phyloP scores from a whole-genome alignment of 2,113 vertebrate species.

The Salvelinus namaycush region DNA sequence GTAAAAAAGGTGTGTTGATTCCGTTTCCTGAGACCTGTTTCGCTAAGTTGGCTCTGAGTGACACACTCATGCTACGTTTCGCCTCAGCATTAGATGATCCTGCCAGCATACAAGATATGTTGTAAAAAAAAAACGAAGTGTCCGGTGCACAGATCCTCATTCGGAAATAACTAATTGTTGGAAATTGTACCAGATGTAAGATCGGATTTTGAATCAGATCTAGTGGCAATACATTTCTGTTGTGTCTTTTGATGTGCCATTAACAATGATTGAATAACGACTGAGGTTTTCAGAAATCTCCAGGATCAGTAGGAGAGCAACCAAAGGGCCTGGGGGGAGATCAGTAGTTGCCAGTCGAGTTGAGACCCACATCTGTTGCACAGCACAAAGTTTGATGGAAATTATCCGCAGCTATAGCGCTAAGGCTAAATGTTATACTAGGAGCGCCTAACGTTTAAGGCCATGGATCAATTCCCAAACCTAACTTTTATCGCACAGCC shows the following conservation, averaged over 20 bases:
- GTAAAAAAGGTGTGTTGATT: not conserved
- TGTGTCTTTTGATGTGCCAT: conserved; percentile 21
- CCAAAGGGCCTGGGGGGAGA: conserved; percentile 6
- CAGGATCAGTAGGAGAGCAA: conserved; percentile 11
- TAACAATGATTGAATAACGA: conserved; percentile 29
- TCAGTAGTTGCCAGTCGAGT: conserved; percentile 19
- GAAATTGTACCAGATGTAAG: conserved; percentile 9
- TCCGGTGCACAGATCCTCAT: not conserved
- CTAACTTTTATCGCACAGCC: not conserved
- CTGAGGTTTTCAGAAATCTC: conserved; percentile 31
- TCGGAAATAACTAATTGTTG: conserved; percentile 28
- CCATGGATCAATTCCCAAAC: not conserved
- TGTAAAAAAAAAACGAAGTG: not conserved
- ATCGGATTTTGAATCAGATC: conserved; percentile 15
- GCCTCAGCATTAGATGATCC: not conserved
- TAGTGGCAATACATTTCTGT: conserved; percentile 11
- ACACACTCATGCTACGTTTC: not conserved
- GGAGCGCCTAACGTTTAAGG: not conserved
- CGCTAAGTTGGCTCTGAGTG: not conserved
- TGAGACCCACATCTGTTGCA: conserved; percentile 29
- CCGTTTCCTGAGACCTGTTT: not conserved
- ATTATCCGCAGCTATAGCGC: not conserved
- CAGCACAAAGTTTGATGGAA: conserved; percentile 15
- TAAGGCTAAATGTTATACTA: not conserved
- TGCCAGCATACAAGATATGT: not conserved